Evolutionary conservation across 2,797 vertebrate genomes (phyloP).

Genomic region (Enteromius trimaculatus): DNA sequence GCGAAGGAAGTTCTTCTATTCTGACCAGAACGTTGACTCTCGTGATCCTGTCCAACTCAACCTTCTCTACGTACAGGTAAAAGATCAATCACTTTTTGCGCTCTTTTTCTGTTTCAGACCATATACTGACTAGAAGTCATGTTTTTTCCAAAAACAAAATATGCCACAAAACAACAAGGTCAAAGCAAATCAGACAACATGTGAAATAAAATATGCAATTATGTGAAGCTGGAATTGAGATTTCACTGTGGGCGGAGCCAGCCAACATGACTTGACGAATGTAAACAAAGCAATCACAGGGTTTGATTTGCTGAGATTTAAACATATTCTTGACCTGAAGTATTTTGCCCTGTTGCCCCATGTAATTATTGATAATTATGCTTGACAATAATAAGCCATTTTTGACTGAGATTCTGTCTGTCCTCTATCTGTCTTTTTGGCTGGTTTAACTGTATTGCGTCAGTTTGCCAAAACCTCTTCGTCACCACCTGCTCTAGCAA

Average conservation of each 20-base stretch:
- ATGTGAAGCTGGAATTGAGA: neutral
- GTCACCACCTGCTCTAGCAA: constrained; percentile 29
- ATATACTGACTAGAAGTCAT: neutral
- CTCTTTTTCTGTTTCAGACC: neutral
- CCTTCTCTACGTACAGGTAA: constrained; percentile 97
- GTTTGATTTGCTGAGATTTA: neutral
- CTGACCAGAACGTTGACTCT: constrained; percentile 97
- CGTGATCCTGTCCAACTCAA: constrained; percentile 97
- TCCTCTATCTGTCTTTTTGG: constrained; percentile 27
- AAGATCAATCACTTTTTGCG: neutral
- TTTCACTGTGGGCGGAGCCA: neutral
- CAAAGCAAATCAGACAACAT: neutral
- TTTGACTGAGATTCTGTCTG: neutral
- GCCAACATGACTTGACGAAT: neutral
- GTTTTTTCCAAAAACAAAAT: neutral
- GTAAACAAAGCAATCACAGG: neutral
- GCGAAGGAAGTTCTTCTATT: constrained; percentile 97
- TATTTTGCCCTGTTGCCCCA: neutral
- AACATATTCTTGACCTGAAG: neutral
- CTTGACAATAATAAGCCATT: neutral
- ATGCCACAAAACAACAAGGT: neutral
- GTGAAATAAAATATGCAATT: neutral
- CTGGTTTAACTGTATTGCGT: constrained; percentile 12
- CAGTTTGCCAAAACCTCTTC: constrained; percentile 28
- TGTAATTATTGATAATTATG: constrained; percentile 2